Evolutionary conservation across 2,888 invertebrate genomes (phyloP), one percentile per base, ranked within the genome.

Genomic region (Elgonia sp.): DNA sequence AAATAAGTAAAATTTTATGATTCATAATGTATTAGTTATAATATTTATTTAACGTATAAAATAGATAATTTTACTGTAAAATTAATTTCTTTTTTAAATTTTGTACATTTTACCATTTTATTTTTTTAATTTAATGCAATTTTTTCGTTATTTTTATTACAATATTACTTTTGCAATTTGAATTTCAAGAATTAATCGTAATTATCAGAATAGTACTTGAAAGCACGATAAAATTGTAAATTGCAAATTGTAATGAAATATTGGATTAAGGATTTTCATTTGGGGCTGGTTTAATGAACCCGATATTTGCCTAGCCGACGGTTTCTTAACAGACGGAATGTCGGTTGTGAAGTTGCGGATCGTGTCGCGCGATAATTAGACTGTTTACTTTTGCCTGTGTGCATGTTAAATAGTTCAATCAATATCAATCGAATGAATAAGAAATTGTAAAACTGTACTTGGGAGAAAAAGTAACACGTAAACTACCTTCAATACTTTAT

Each of bases 401-500:
- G 79, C 83, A 84, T 84, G 79, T 50, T 87, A 79, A 87, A 84
- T 80, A 80, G 79, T 84, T 75, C 83, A 87, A 75, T 87, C 75
- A 50, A 87, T 84, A 73, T 42, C 65, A 79, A 42, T 69, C 75
- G 50, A 75, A 67, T 39, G 73, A 79, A 83, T 83, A 73, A 57
- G 60, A 73, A 79, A 65, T 40, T 29, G 55, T 39, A 65, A 63
- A 70, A 29, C 10, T 53, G 18, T n/a, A 9, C 46, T 14, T 21
- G 21, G 18, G 5, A 5, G 5, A 12, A 39, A 80, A 79, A 65
- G 69, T 67, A 85, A 75, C 80, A 63, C 16, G 69, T 63, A 12
- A 21, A 69, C 14, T 42, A 40, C 12, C 21, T 39, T 63, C 37
- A 5, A 42, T 53, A 1, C 39, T 63, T 57, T 18, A 16, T 18